These are phyloP conservation scores for Frankliniella intonsa DNA, from an alignment of 2,888 invertebrate species.

Conservation along the genomic window DNA sequence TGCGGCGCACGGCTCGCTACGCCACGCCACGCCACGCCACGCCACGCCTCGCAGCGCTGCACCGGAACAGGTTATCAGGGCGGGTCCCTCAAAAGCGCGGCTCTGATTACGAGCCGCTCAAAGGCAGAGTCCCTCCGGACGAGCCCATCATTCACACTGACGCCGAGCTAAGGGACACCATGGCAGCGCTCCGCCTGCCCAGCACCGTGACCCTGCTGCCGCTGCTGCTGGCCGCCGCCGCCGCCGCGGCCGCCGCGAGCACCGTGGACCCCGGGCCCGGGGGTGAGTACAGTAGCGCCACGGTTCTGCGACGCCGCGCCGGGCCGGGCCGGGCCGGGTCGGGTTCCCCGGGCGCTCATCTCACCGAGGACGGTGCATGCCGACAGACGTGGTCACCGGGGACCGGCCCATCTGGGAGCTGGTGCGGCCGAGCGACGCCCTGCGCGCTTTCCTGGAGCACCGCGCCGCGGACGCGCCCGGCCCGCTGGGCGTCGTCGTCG, in stretches of 20 bases:
- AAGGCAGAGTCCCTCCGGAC: background rate
- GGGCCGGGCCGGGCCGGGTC: too few relatives aligned
- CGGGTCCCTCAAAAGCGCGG: slow-evolving; percentile 32
- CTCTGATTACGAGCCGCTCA: slow-evolving; percentile 33
- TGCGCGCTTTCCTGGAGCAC: slow-evolving; percentile 50
- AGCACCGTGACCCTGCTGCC: background rate
- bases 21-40: background rate
- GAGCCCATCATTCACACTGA: background rate
- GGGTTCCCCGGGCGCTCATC: too few relatives aligned
- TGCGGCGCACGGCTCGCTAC: background rate
- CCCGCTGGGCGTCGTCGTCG: slow-evolving; percentile 46
- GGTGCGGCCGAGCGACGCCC: slow-evolving; percentile 43
- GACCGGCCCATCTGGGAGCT: slow-evolving; percentile 36
- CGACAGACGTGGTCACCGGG: slow-evolving; percentile 17
- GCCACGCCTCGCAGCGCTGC: background rate
- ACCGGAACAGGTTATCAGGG: slow-evolving; percentile 34
- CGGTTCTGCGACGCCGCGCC: too few relatives aligned
- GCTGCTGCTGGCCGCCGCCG: background rate
- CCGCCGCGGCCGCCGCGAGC: background rate
- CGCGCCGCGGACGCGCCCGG: slow-evolving; percentile 50
- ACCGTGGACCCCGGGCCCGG: too few relatives aligned
- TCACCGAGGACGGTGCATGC: too few relatives aligned
- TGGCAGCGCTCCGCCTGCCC: background rate
- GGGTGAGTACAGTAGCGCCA: too few relatives aligned
- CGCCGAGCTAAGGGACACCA: background rate